Evolutionary conservation across 1,140 invertebrate genomes (phyloP), one percentile per base, ranked within the genome.

Genomic region (Sycobia sp.): DNA sequence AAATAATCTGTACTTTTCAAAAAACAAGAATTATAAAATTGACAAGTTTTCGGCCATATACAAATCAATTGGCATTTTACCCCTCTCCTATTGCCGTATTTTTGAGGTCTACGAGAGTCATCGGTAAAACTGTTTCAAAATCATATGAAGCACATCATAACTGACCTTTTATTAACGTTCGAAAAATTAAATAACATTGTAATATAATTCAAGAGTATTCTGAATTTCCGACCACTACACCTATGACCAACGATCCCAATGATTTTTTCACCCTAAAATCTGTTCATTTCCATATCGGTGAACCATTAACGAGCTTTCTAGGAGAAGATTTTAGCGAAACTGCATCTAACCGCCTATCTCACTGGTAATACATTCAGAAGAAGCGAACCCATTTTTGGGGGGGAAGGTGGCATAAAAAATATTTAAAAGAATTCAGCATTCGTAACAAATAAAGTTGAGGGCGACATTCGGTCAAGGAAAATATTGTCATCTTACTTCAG

Each of bases 41-140:
- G 49, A 41, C 51, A 20, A 61, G 16, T 67, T 59, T 27, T 27
- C 60, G 11, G 4, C 41, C 13, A 44, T n/a, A 25, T 50, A 66
- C n/a, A 55, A 55, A 71, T 76, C 4, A 54, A 46, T 14, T 77
- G 73, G 72, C 62, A 67, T 47, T 76, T 73, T 46, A 72, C 20
- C 3, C 50, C 50, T 4, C 50, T 32, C 10, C 32, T 11, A 9
- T 16, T 32, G 20, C 50, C 29, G 3, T 32, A 53, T 36, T 22
- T 36, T n/a, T 23, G 47, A 27, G 47, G 47, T 29, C n/a, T 50
- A n/a, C 29, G 47, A 25, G 25, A 50, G 16, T 23, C 47, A 16
- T 10, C 38, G 9, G 67, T 76, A 16, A 64, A 72, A 46, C 62
- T 55, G 8, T 64, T 71, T 16, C 69, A 74, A 53, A 60, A 61